Evolutionary conservation across 2,113 vertebrate genomes (phyloP), one percentile per base, ranked within the genome.

Genomic region (Malurus cyaneus): DNA sequence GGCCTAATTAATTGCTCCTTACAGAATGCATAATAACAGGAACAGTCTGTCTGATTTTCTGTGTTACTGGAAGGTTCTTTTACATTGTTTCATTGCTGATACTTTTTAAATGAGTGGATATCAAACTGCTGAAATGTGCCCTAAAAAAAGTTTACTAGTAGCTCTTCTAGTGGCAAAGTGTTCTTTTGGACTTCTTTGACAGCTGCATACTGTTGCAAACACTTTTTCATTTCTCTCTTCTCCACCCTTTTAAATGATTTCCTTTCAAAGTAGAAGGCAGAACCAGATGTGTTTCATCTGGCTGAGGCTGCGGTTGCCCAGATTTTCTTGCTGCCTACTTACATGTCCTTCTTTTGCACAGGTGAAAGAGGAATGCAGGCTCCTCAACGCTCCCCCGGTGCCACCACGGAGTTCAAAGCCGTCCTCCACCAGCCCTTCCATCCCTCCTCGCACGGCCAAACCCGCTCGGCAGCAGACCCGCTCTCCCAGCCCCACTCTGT

Each of bases 301-400:
- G 4, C 6, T 83, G 52, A 61, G 31, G 13, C 36, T 65, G 57
- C 78, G 76, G 28, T 41, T 67, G 67, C 53, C 53, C 57, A 52
- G 32, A 60, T 92, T 94, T 92, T 77, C 80, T 49, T 29, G 3
- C 78, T 59, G 57, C 80, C 90, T 82, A 32, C 94, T 97, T 62
- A 39, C 36, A 18, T 49, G n/a, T 95, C 94, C 73, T 96, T 94
- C 46, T 97, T 92, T 92, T 76, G 36, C 34, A 12, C 94, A 99
- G 99, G 99, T 99, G 70, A 99, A 98, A 97, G 99, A 99, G 97
- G 99, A 99, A 97, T 99, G 99, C 97, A 98, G 99, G 80, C 98
- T 99, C 82, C 96, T 99, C 97, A 99, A 99, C 25, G 99, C 99
- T 52, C 99, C 99, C 23, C 99, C 99, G 0, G 99, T 99, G 82